A percentile compares a stretch with the other conserved stretches of the same genome.
phyloP scores from a whole-genome alignment of 2,888 invertebrate genomes.

The Drosophila emarginata region DNA sequence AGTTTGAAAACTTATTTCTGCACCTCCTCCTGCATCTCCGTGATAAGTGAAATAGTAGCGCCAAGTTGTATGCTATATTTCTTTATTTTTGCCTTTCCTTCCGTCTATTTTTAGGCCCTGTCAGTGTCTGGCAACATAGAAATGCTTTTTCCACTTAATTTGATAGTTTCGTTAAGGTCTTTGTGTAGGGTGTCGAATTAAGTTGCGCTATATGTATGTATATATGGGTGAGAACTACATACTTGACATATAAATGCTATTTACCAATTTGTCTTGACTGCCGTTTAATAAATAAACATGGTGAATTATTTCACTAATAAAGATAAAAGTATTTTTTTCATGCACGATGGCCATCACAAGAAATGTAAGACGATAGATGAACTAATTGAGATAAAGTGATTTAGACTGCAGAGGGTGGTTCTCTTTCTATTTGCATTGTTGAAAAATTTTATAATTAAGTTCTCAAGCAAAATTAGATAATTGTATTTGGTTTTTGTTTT shows the following conservation, averaged over 20 bases:
- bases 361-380: neutral
- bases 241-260: neutral
- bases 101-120: conserved; percentile 43
- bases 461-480: neutral
- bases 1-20: conserved; percentile 4
- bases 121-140: conserved; percentile 19
- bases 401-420: no score
- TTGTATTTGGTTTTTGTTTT: conserved; percentile 32
- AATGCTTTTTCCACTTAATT: conserved; percentile 24
- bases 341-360: neutral
- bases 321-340: no score
- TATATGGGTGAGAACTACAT: neutral
- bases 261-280: conserved; percentile 2
- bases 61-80: conserved; percentile 33
- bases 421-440: neutral
- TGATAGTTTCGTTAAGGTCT: neutral
- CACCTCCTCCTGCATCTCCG: neutral
- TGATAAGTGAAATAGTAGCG: conserved; percentile 9
- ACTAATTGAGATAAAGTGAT: no score
- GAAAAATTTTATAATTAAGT: neutral
- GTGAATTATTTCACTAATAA: no score
- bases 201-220: neutral
- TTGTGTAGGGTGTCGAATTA: neutral
- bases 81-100: neutral
- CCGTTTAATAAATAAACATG: neutral